Conservation (phyloP, 64 coral and sea anemone species). For the Acropora tenuis region DNA sequence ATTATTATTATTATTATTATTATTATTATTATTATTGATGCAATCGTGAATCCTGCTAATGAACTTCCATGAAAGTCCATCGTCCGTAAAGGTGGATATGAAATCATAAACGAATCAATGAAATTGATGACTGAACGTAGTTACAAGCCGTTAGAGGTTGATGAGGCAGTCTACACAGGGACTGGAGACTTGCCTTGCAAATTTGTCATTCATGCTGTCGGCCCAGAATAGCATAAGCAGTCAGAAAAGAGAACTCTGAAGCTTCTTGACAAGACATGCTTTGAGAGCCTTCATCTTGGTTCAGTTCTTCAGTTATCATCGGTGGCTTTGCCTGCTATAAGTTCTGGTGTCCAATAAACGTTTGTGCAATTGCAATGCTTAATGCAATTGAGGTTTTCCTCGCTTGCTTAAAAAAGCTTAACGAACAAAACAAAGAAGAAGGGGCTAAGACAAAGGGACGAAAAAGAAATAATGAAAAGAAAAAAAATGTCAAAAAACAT, state of each 20-base stretch:
- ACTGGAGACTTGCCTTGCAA: slow-evolving; percentile 71
- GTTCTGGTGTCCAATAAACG: slow-evolving; percentile 78
- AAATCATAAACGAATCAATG: slow-evolving; percentile 53
- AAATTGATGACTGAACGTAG: slow-evolving; percentile 12
- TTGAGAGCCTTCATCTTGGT: slow-evolving; percentile 48
- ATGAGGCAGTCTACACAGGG: slow-evolving; percentile 41
- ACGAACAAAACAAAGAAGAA: not conserved
- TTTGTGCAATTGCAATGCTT: slow-evolving; percentile 67
- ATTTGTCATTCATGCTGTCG: slow-evolving; percentile 78
- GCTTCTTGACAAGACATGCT: slow-evolving; percentile 56
- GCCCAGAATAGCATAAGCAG: slow-evolving; percentile 58
- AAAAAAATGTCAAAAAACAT: not conserved
- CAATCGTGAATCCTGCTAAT: slow-evolving; percentile 83
- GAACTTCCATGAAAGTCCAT: not conserved
- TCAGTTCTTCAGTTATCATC: slow-evolving; percentile 53
- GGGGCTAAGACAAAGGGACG: not conserved
- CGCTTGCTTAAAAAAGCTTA: not conserved
- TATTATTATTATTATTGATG: too few species aligned
- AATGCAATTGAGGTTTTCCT: slow-evolving; percentile 60
- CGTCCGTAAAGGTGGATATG: slow-evolving; percentile 52
- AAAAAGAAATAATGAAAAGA: not conserved
- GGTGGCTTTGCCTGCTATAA: slow-evolving; percentile 75
- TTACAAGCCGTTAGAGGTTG: slow-evolving; percentile 15
- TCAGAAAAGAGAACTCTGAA: slow-evolving; percentile 22
- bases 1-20: too few species aligned